These are phyloP conservation scores for Glossosoma conforme DNA, from an alignment of 1,140 invertebrate species.

Conservation along the genomic window DNA sequence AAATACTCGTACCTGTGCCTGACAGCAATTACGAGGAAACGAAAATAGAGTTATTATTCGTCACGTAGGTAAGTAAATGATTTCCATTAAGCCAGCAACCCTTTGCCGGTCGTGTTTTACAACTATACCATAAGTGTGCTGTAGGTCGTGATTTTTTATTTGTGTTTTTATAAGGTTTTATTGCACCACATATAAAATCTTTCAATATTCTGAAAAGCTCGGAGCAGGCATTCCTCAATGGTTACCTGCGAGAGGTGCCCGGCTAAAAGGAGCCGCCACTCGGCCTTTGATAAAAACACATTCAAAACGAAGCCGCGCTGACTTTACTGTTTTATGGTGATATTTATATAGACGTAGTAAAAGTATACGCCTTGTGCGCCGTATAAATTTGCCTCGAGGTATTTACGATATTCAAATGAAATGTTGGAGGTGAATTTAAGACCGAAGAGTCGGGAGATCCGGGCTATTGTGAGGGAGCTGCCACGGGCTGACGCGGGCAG, in stretches of 20 bases:
- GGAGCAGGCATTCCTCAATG: not conserved
- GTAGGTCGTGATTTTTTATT: conserved; percentile 10
- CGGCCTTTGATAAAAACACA: conserved; percentile 29
- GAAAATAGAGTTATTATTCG: not conserved
- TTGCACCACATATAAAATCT: conserved; percentile 21
- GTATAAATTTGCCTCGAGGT: conserved; percentile 28
- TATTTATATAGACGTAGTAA: conserved; percentile 31
- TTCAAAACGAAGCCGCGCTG: conserved; percentile 21
- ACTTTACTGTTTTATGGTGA: conserved; percentile 29
- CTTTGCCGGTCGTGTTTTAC: not conserved
- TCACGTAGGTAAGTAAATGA: too few species aligned
- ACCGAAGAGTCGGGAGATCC: not conserved
- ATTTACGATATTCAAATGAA: conserved; percentile 27
- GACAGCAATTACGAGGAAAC: not conserved
- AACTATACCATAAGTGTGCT: conserved; percentile 1
- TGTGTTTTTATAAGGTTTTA: conserved; percentile 23
- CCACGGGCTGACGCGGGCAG: not conserved
- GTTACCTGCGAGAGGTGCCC: not conserved
- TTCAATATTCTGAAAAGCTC: conserved; percentile 14
- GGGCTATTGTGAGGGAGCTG: not conserved
- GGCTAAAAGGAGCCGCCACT: conserved; percentile 11
- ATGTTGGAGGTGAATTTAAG: conserved; percentile 18
- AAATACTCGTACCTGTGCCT: not conserved
- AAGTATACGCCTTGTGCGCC: conserved; percentile 26
- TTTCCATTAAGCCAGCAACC: too few species aligned